Percentiles rank a stretch among this genome's conserved stretches.
Evolutionary conservation across 2,888 invertebrate species (phyloP).

Genomic region (Chrysina gloriosa): DNA sequence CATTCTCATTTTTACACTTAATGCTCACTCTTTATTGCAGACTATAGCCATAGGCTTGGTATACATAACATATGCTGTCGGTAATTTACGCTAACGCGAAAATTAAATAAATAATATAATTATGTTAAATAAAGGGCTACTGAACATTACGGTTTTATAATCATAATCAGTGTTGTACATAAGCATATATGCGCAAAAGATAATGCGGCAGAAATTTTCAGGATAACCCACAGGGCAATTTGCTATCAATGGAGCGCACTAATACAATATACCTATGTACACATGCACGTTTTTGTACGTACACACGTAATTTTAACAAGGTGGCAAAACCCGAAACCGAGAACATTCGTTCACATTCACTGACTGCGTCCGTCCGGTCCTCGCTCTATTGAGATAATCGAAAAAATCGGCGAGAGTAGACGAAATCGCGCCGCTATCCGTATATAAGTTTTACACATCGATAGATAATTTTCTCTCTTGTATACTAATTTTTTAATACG

Average conservation of each 20-base stretch:
- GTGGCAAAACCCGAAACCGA: conserved; percentile 49
- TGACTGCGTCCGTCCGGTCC: conserved; percentile 43
- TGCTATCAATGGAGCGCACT: conserved; percentile 35
- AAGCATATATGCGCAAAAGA: conserved; percentile 17
- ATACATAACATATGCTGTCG: no score
- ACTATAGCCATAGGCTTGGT: no score
- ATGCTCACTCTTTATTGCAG: no score
- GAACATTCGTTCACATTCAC: conserved; percentile 46
- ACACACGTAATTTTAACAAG: conserved; percentile 58
- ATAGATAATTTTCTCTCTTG: conserved; percentile 48
- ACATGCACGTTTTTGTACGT: conserved; percentile 8
- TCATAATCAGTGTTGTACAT: conserved; percentile 10
- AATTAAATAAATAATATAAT: conserved; percentile 18
- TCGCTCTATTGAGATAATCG: conserved; percentile 37
- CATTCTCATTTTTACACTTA: no score
- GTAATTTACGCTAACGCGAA: neutral
- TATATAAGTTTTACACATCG: conserved; percentile 50
- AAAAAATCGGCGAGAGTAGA: conserved; percentile 39
- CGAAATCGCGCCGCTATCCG: conserved; percentile 38
- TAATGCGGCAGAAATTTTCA: conserved; percentile 35
- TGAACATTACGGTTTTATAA: conserved; percentile 27
- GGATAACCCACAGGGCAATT: conserved; percentile 37
- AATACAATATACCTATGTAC: conserved; percentile 22
- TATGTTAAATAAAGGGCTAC: conserved; percentile 16
- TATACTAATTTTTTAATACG: conserved; percentile 44